These are phyloP conservation scores for Catostylus mosaicus DNA, from an alignment of 30 jellyfish, hydroid and myxozoan species.

Conservation along the genomic window DNA sequence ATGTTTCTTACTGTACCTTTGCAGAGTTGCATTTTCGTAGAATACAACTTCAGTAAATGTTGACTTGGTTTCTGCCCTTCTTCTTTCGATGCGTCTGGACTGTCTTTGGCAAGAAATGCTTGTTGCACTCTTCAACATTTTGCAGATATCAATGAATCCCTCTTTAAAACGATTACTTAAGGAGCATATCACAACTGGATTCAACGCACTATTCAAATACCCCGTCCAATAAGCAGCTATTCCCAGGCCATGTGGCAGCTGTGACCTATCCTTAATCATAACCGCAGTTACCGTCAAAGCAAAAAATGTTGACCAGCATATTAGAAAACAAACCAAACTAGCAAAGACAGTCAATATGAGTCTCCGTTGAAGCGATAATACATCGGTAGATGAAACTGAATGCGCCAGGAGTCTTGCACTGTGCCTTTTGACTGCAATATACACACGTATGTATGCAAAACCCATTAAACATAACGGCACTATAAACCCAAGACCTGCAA, in stretches of 20 bases:
- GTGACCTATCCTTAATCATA: constrained; percentile 37
- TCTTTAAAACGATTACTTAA: constrained; percentile 90
- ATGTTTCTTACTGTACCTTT: constrained; percentile 5
- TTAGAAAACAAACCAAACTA: constrained; percentile 81
- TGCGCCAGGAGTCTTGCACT: constrained; percentile 76
- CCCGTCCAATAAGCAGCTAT: constrained; percentile 99
- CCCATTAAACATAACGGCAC: constrained; percentile 70
- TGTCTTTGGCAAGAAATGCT: constrained; percentile 6
- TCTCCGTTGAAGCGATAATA: constrained; percentile 74
- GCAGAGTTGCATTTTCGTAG: constrained; percentile 22
- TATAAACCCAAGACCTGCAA: constrained; percentile 80
- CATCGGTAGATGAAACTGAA: constrained; percentile 68
- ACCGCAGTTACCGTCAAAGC: constrained; percentile 68
- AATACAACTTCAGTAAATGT: constrained; percentile 6
- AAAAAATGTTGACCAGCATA: constrained; percentile 96
- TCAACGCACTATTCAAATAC: constrained; percentile 84
- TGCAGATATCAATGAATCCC: constrained; percentile 61
- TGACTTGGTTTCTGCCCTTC: constrained; percentile 12
- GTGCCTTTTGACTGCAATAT: constrained; percentile 78
- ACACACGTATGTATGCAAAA: constrained; percentile 75
- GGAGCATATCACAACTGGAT: constrained; percentile 86
- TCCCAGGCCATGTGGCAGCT: constrained; percentile 92
- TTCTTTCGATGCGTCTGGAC: constrained; percentile 1
- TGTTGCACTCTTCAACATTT: background rate
- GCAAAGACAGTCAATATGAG: constrained; percentile 81